Evolutionary conservation across 2,888 invertebrate species (phyloP), one percentile per base, ranked within the genome.

Genomic region (Omphaloscelis lunosa): DNA sequence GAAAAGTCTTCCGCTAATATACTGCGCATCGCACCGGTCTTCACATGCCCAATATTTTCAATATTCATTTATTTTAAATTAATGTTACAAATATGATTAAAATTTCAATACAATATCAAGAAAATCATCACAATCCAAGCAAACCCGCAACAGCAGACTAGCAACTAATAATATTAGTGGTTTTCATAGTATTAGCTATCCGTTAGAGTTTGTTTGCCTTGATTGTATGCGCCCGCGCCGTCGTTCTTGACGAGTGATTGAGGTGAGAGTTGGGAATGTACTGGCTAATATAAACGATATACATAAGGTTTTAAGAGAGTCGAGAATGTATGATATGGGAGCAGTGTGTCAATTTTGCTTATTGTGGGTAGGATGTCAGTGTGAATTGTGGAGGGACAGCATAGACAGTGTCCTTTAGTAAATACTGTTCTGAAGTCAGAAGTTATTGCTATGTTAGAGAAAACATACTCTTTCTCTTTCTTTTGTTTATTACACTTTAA

Each of bases 121-220:
- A n/a, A 82, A 62, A 68, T 2, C 17, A 9, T 23, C 23, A 1
- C 7, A 66, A 68, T 51, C 23, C 72, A 79, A 71, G 78, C 74
- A 53, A 79, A 88, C 67, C 87, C 85, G 53, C 80, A 72, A 27
- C 39, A 66, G 34, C 27, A 66, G 48, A 62, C 69, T 75, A 79
- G 75, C 62, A 73, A 77, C 80, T 78, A 83, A 82, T 83, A 84
- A 79, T 79, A 84, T 87, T 80, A 81, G 87, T 77, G 86, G 86
- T 87, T 87, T 84, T 59, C 79, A 77, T 72, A 70, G 68, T 84
- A 82, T 77, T 72, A 58, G 66, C 72, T 83, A 89, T 79, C 88
- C 86, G 87, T 84, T 88, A 87, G 63, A 80, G 84, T 85, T 81
- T 86, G 83, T 84, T 83, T 78, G 80, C 83, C 66, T 72, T 86